Conservation (phyloP, 2,888 invertebrate genomes). For the Chrysina gloriosa region DNA sequence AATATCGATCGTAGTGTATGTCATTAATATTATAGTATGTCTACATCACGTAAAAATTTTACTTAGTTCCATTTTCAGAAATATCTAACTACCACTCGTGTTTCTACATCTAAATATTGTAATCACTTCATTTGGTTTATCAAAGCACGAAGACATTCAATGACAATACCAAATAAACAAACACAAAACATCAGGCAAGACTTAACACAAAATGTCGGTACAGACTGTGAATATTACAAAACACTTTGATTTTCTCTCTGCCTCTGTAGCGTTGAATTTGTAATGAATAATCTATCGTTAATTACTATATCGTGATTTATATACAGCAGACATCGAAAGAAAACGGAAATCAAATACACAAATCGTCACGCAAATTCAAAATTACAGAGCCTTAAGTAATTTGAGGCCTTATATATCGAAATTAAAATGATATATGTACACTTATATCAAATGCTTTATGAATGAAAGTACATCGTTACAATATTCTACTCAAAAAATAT, state of each 20-base stretch:
- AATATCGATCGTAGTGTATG: not conserved
- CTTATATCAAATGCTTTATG: not conserved
- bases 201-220: constrained; percentile 1
- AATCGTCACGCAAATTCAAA: not conserved
- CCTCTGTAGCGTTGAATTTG: constrained; percentile 7
- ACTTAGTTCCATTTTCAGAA: not conserved
- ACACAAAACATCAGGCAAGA: constrained; percentile 22
- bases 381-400: constrained; percentile 16
- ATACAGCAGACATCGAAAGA: constrained; percentile 20
- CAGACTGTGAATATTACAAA: not conserved
- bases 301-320: constrained; percentile 2
- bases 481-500: constrained; percentile 1
- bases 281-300: not conserved
- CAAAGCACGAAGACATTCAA: constrained; percentile 16
- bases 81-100: constrained; percentile 10
- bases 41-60: constrained; percentile 17
- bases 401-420: constrained; percentile 22
- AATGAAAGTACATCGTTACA: constrained; percentile 2
- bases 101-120: constrained; percentile 19
- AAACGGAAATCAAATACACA: not conserved
- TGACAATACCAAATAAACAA: constrained; percentile 23
- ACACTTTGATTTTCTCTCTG: not conserved
- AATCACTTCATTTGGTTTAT: constrained; percentile 26
- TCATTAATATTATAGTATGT: constrained; percentile 10
- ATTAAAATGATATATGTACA: constrained; percentile 4